Conservation (phyloP, 64 coral and sea anemone species). For the Actinia tenebrosa region DNA sequence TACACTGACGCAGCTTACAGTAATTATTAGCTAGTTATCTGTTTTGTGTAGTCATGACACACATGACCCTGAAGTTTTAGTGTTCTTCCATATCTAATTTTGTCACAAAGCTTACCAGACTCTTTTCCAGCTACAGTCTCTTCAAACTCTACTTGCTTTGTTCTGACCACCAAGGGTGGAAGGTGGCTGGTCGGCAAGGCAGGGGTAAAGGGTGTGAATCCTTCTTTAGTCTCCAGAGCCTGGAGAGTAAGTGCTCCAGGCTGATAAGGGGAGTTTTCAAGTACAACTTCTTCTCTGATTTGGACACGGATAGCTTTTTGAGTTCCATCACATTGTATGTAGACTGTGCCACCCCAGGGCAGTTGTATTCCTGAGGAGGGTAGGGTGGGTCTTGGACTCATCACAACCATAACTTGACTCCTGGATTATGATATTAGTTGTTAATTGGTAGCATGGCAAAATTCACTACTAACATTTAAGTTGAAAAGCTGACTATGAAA, state of each 20-base stretch:
- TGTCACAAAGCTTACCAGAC: conserved; percentile 35
- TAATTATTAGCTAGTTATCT: background rate
- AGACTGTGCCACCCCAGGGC: conserved; percentile 88
- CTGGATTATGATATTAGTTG: conserved; percentile 11
- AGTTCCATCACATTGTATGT: conserved; percentile 80
- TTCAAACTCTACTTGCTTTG: conserved; percentile 61
- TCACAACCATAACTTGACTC: conserved; percentile 83
- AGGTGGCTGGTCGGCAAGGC: conserved; percentile 59
- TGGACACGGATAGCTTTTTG: conserved; percentile 85
- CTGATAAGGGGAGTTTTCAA: conserved; percentile 84
- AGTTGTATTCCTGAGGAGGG: conserved; percentile 56
- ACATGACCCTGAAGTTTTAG: no score
- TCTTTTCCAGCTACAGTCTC: conserved; percentile 67
- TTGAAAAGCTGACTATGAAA: no score
- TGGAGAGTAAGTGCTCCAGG: conserved; percentile 46
- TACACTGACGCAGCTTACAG: no score
- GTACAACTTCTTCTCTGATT: conserved; percentile 73
- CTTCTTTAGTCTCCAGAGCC: conserved; percentile 49
- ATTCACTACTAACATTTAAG: no score
- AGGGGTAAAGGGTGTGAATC: conserved; percentile 51
- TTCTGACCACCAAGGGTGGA: conserved; percentile 51
- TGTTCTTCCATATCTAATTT: background rate
- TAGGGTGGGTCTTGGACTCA: conserved; percentile 66
- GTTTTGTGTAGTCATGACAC: background rate
- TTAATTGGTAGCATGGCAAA: no score